Percentiles rank a stretch among this genome's conserved stretches.
These are phyloP conservation scores for Papilio machaon DNA, from an alignment of 1,140 invertebrate genomes.

Conservation along the genomic window DNA sequence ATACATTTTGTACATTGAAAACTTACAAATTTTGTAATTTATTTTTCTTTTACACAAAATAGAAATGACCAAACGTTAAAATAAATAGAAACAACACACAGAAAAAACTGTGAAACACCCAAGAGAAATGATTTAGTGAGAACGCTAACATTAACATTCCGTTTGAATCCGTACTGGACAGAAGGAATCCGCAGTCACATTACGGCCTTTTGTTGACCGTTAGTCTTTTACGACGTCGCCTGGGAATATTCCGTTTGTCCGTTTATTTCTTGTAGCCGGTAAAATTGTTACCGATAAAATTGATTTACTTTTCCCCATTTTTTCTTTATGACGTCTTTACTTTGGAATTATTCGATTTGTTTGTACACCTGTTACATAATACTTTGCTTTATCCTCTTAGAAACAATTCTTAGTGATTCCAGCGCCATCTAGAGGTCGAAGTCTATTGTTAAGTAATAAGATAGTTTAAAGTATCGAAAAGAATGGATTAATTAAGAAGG, in stretches of 20 bases:
- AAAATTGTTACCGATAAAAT: constrained; percentile 27
- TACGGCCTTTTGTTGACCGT: constrained; percentile 25
- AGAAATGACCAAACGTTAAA: not conserved
- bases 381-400: not conserved
- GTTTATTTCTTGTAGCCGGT: not conserved
- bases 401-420: not conserved
- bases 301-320: constrained; percentile 14
- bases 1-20: too few species aligned
- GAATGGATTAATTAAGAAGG: too few species aligned
- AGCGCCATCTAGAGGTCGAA: not conserved
- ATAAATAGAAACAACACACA: not conserved
- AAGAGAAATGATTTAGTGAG: constrained; percentile 15
- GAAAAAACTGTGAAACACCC: not conserved
- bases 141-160: constrained; percentile 20
- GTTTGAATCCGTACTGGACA: not conserved
- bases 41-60: not conserved
- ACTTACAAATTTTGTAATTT: too few species aligned
- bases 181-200: constrained; percentile 22
- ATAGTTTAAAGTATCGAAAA: not conserved
- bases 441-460: not conserved
- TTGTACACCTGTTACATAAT: not conserved
- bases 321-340: not conserved
- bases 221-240: constrained; percentile 21
- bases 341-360: not conserved
- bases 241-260: constrained; percentile 24